Conservation (phyloP, 2,113 vertebrate genomes). For the Promerops cafer region DNA sequence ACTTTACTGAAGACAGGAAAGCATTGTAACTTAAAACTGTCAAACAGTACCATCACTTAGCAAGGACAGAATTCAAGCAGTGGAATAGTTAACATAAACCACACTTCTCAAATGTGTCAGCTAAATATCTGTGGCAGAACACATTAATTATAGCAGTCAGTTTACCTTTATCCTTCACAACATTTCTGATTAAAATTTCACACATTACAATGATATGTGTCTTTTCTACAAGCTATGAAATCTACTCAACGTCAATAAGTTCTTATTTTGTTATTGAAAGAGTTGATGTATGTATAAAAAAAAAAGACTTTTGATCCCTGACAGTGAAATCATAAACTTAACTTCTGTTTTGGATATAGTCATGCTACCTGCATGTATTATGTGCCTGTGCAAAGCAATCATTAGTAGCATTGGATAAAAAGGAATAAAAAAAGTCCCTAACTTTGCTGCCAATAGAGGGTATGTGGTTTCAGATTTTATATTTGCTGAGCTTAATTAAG, state of each 20-base stretch:
- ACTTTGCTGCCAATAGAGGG: conserved; percentile 81
- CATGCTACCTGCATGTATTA: conserved; percentile 82
- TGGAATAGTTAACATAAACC: conserved; percentile 82
- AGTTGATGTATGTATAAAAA: conserved; percentile 66
- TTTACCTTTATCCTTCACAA: conserved; percentile 93
- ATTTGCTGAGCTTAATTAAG: conserved; percentile 98
- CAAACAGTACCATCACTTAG: conserved; percentile 35
- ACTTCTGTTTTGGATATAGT: conserved; percentile 77
- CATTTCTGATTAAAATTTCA: conserved; percentile 99
- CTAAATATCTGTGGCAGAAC: conserved; percentile 94
- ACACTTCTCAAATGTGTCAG: conserved; percentile 82
- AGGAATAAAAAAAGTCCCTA: conserved; percentile 78
- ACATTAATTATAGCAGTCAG: conserved; percentile 94
- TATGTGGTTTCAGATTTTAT: conserved; percentile 91
- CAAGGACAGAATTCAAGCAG: conserved; percentile 49
- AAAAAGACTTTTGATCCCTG: conserved; percentile 74
- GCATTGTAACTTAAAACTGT: background rate
- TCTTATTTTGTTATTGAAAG: conserved; percentile 83
- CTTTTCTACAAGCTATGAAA: conserved; percentile 91
- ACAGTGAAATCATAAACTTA: conserved; percentile 83
- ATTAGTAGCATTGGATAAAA: conserved; percentile 83
- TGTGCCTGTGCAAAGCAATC: conserved; percentile 78
- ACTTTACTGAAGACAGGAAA: background rate
- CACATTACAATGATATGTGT: conserved; percentile 93
- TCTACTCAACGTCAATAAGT: conserved; percentile 81